phyloP scores from a whole-genome alignment of 2,797 vertebrate species.

The Alouatta caraya region DNA sequence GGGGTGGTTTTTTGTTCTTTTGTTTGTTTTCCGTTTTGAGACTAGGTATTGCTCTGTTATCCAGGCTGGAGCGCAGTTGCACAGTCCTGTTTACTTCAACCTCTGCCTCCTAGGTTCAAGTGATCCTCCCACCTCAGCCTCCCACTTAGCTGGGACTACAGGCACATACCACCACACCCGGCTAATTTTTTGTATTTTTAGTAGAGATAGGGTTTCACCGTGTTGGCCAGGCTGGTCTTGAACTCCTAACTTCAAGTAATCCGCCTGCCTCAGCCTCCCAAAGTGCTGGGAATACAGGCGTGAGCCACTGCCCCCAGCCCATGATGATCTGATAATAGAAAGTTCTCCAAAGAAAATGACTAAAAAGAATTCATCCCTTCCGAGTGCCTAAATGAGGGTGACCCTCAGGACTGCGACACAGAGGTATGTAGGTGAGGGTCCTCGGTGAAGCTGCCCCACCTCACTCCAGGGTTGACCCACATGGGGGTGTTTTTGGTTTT shows the following conservation, averaged over 20 bases:
- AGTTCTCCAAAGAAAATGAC: neutral
- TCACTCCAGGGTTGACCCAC: neutral
- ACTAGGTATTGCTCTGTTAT: neutral
- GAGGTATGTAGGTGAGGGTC: neutral
- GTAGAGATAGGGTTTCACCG: neutral
- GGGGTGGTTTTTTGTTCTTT: too few relatives aligned
- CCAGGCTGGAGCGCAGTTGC: neutral
- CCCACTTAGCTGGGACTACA: neutral
- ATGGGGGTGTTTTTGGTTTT: too few relatives aligned
- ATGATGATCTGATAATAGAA: neutral
- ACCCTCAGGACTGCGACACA: neutral
- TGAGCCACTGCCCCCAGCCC: neutral
- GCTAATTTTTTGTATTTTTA: neutral
- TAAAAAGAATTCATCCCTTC: neutral
- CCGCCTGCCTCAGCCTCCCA: neutral
- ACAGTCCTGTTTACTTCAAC: neutral
- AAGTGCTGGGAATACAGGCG: neutral
- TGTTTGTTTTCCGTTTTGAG: neutral
- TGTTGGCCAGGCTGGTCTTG: neutral
- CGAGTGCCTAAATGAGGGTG: neutral
- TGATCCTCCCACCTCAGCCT: neutral
- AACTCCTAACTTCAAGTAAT: neutral
- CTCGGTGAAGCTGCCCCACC: neutral
- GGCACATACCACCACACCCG: rapidly evolving
- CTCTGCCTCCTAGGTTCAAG: neutral